Conservation (phyloP, 2,113 vertebrate species). For the Platichthys flesus region DNA sequence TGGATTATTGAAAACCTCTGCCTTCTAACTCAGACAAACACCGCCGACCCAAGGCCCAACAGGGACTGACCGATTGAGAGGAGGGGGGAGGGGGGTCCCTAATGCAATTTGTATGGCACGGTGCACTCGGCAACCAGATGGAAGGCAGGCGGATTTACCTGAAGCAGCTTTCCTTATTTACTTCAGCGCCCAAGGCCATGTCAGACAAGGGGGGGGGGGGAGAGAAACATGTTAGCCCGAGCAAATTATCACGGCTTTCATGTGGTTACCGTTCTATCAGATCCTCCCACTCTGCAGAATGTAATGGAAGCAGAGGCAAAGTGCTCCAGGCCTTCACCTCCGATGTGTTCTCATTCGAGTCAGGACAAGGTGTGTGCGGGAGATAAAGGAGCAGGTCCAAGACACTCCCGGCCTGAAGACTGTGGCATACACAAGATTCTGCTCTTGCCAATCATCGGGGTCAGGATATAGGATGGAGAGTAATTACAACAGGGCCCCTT, state of each 20-base stretch:
- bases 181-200: constrained; percentile 69
- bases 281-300: constrained; percentile 71
- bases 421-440: constrained; percentile 65
- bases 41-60: constrained; percentile 46
- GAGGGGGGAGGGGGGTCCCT: constrained; percentile 29
- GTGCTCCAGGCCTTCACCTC: constrained; percentile 73
- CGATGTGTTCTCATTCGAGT: constrained; percentile 63
- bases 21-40: no score
- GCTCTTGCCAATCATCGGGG: constrained; percentile 73
- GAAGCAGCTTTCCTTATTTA: constrained; percentile 69
- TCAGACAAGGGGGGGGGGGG: constrained; percentile 59
- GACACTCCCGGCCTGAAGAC: constrained; percentile 47
- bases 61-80: constrained; percentile 28
- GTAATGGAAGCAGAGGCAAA: constrained; percentile 74
- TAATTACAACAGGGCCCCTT: constrained; percentile 73
- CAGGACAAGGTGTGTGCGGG: constrained; percentile 73
- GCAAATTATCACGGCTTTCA: constrained; percentile 75
- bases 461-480: constrained; percentile 72
- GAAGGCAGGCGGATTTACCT: constrained; percentile 65
- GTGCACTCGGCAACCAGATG: constrained; percentile 63
- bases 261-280: constrained; percentile 73
- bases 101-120: constrained; percentile 70
- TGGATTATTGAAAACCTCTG: constrained; percentile 64
- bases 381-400: constrained; percentile 75
- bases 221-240: constrained; percentile 62